These are phyloP conservation scores for Melieria omissa DNA, from an alignment of 2,888 invertebrate genomes.

Conservation along the genomic window DNA sequence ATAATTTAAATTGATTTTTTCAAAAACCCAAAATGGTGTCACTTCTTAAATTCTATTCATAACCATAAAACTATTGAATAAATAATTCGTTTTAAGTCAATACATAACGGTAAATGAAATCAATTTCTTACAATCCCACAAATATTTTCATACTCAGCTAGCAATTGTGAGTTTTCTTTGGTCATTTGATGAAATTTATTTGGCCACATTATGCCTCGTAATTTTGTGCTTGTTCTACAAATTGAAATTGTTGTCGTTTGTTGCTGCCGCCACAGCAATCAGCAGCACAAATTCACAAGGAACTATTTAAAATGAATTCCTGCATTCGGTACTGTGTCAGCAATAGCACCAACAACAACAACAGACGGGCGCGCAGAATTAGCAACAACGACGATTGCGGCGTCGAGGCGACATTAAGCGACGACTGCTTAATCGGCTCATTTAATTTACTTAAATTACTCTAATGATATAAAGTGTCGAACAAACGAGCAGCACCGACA, in stretches of 20 bases:
- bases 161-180: too few relatives aligned
- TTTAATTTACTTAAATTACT: conserved; percentile 64
- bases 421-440: conserved; percentile 57
- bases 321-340: background rate
- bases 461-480: conserved; percentile 57
- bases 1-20: too few relatives aligned
- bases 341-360: conserved; percentile 12
- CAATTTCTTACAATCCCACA: too few relatives aligned
- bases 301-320: background rate
- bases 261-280: conserved; percentile 17
- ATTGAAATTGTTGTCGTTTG: conserved; percentile 36
- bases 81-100: too few relatives aligned
- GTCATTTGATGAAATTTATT: conserved; percentile 17
- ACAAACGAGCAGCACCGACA: conserved; percentile 5
- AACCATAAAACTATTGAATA: too few relatives aligned
- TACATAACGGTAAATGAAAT: too few relatives aligned
- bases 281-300: background rate
- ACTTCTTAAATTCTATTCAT: too few relatives aligned
- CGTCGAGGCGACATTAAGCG: background rate
- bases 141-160: too few relatives aligned
- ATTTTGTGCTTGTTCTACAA: conserved; percentile 42
- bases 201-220: conserved; percentile 20
- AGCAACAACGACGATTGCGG: conserved; percentile 10
- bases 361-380: background rate
- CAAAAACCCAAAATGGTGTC: too few relatives aligned